phyloP scores from a whole-genome alignment of 2,888 invertebrate species.

The Eurois occulta region DNA sequence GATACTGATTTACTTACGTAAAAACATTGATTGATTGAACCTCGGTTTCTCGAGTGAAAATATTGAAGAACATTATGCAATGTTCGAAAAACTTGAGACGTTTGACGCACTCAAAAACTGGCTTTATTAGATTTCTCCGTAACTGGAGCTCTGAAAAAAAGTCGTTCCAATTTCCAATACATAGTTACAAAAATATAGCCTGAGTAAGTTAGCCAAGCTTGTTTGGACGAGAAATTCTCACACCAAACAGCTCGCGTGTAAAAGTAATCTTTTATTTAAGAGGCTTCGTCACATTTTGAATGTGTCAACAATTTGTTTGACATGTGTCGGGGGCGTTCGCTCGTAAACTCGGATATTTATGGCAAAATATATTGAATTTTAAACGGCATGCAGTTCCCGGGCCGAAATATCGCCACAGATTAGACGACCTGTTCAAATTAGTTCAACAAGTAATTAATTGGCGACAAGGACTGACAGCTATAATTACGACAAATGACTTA shows the following conservation, averaged over 20 bases:
- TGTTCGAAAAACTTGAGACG: neutral
- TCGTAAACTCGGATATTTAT: slow-evolving; percentile 84
- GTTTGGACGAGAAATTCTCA: slow-evolving; percentile 60
- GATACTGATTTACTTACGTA: slow-evolving; percentile 45
- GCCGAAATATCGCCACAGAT: slow-evolving; percentile 60
- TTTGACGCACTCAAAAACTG: slow-evolving; percentile 2
- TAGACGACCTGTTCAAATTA: slow-evolving; percentile 64
- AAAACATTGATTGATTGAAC: slow-evolving; percentile 52
- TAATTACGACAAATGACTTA: slow-evolving; percentile 56
- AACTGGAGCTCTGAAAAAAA: slow-evolving; percentile 25
- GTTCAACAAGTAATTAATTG: slow-evolving; percentile 61
- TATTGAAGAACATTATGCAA: slow-evolving; percentile 3
- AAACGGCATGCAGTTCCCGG: slow-evolving; percentile 76
- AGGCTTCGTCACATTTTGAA: slow-evolving; percentile 78
- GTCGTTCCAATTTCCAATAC: slow-evolving; percentile 16
- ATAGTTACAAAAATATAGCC: slow-evolving; percentile 32
- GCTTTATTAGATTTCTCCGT: neutral
- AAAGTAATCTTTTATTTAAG: slow-evolving; percentile 77
- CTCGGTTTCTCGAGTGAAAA: slow-evolving; percentile 15
- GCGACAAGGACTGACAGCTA: slow-evolving; percentile 47
- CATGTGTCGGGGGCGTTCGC: slow-evolving; percentile 82
- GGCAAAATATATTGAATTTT: slow-evolving; percentile 84
- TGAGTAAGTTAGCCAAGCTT: slow-evolving; percentile 32
- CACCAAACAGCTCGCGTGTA: slow-evolving; percentile 63
- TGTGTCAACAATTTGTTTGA: slow-evolving; percentile 87